A percentile compares a stretch with the other conserved stretches of the same genome.
These are phyloP conservation scores for Chaetophractus vellerosus DNA, from an alignment of 2,797 vertebrate species.

Conservation along the genomic window DNA sequence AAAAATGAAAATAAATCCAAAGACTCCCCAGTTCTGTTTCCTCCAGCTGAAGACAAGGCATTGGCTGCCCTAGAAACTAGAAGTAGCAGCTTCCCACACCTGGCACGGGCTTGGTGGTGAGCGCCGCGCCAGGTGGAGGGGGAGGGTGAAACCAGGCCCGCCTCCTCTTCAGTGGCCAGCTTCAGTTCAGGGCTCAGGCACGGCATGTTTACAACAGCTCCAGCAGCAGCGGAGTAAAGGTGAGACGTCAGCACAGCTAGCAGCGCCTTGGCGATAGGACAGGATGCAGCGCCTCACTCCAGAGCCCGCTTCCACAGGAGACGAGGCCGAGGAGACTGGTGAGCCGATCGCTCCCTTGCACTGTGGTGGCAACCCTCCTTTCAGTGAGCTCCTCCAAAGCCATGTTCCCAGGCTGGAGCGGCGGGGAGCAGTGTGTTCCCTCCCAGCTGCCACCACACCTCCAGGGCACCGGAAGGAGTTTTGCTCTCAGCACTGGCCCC, in stretches of 20 bases:
- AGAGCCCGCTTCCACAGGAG: neutral
- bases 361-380: neutral
- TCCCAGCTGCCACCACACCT: slow-evolving; percentile 9
- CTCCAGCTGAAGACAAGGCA: neutral
- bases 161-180: neutral
- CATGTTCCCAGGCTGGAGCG: slow-evolving; percentile 60
- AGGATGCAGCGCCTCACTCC: neutral
- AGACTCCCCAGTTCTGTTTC: neutral
- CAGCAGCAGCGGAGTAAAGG: neutral
- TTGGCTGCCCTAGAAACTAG: neutral
- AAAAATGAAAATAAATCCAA: neutral
- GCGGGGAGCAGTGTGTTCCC: slow-evolving; percentile 30
- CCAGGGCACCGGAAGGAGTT: slow-evolving; percentile 44
- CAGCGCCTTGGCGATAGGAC: neutral
- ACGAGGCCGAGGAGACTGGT: neutral
- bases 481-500: neutral
- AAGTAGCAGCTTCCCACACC: neutral
- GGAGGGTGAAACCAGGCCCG: neutral
- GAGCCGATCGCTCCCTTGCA: neutral
- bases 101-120: neutral
- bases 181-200: neutral
- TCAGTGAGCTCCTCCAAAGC: slow-evolving; percentile 58
- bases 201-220: neutral
- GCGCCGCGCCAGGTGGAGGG: neutral
- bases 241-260: rapidly evolving